Evolutionary conservation across 1,140 invertebrate genomes (phyloP).

Genomic region (Trichonephila clavata): DNA sequence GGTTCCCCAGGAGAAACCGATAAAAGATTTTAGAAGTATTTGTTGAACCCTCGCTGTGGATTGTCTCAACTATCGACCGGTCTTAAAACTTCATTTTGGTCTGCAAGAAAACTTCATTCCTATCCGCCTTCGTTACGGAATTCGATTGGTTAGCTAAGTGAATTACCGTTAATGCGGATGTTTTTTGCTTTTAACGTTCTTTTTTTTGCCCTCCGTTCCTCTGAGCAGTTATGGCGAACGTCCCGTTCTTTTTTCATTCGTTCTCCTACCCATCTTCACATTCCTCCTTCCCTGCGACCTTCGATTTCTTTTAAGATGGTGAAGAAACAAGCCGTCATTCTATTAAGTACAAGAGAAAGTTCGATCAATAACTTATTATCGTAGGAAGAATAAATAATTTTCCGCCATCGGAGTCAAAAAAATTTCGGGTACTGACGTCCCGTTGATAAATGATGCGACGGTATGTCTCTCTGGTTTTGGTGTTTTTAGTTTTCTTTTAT

Average conservation of each 20-base stretch:
- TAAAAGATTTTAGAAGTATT: constrained; percentile 71
- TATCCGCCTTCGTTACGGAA: constrained; percentile 63
- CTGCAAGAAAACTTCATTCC: constrained; percentile 60
- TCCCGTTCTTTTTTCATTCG: neutral
- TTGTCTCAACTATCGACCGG: constrained; percentile 66
- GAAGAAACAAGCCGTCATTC: constrained; percentile 64
- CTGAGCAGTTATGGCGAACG: constrained; percentile 60
- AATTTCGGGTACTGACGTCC: neutral
- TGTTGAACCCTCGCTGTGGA: constrained; percentile 54
- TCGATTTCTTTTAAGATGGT: constrained; percentile 65
- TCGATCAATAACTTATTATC: constrained; percentile 72
- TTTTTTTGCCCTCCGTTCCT: neutral
- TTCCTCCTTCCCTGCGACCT: neutral
- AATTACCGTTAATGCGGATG: constrained; percentile 70
- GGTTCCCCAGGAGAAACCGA: constrained; percentile 50
- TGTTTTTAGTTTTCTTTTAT: neutral
- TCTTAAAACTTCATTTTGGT: constrained; percentile 72
- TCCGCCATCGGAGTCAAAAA: constrained; percentile 66
- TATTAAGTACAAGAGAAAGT: constrained; percentile 42
- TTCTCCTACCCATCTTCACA: neutral
- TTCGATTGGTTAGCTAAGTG: constrained; percentile 69
- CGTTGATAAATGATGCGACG: constrained; percentile 34
- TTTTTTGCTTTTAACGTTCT: constrained; percentile 55
- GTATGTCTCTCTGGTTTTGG: neutral
- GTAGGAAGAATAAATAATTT: constrained; percentile 67